Percentiles rank a stretch among this genome's conserved stretches.
Evolutionary conservation across 1,140 invertebrate species (phyloP).

Genomic region (Gonioctena quinquepunctata): DNA sequence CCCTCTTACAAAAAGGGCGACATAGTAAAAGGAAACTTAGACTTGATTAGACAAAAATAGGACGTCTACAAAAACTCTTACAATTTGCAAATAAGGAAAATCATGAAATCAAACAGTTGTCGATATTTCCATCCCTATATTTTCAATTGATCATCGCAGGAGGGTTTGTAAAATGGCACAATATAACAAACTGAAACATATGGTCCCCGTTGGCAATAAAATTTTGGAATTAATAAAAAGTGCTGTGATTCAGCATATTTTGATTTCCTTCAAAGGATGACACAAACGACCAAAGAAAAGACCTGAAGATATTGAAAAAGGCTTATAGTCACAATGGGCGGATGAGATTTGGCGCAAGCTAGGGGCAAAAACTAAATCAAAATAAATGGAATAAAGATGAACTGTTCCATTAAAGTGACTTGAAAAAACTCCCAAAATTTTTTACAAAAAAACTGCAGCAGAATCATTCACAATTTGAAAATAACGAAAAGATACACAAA

Average conservation of each 20-base stretch:
- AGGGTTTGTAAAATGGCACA: neutral
- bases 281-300: neutral
- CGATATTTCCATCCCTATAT: too few relatives aligned
- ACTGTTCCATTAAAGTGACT: constrained; percentile 33
- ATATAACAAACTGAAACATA: constrained; percentile 6
- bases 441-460: constrained; percentile 22
- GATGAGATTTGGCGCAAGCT: constrained; percentile 45
- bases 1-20: neutral
- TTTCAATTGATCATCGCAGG: neutral
- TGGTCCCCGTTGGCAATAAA: neutral
- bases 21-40: neutral
- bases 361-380: constrained; percentile 26
- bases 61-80: neutral
- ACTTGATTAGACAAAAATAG: neutral
- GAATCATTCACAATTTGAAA: constrained; percentile 18
- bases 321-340: constrained; percentile 6
- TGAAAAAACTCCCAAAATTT: neutral
- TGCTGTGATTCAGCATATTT: constrained; percentile 15
- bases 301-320: constrained; percentile 14
- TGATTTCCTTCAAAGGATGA: constrained; percentile 9
- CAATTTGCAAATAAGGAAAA: neutral
- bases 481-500: constrained; percentile 26
- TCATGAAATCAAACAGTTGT: neutral
- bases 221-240: constrained; percentile 16
- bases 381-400: constrained; percentile 39